Conservation (phyloP, 2,113 vertebrate species). For the Ceratotherium simum region DNA sequence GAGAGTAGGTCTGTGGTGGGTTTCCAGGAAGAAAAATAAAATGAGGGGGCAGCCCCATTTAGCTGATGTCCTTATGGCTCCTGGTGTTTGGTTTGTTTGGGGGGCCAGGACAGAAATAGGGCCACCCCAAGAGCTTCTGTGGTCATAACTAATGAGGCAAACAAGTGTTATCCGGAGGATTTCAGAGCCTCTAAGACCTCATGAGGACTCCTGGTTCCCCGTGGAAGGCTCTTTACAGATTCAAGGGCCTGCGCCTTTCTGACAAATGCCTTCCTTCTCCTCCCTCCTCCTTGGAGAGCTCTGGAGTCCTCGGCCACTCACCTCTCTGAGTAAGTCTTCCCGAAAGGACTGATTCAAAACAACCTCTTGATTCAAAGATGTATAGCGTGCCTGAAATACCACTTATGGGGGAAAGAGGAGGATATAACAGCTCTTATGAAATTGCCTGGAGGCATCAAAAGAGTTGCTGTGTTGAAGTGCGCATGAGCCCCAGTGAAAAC, state of each 20-base stretch:
- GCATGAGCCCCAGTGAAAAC: neutral
- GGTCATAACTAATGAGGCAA: neutral
- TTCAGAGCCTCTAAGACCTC: neutral
- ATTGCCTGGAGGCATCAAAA: neutral
- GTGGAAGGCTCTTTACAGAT: neutral
- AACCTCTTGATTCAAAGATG: neutral
- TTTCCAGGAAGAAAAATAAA: neutral
- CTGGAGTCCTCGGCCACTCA: neutral
- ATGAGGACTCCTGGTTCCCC: neutral
- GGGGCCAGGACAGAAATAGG: neutral
- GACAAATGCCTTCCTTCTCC: neutral
- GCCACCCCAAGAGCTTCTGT: neutral
- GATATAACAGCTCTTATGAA: neutral
- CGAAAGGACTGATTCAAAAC: neutral
- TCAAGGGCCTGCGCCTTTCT: neutral
- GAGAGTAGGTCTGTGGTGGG: neutral
- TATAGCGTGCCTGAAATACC: neutral
- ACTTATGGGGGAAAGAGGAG: neutral
- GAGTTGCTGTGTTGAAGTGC: neutral
- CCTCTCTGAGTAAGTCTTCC: neutral
- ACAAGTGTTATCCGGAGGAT: neutral
- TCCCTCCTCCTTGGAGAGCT: neutral
- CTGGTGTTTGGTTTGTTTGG: neutral
- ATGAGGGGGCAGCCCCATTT: neutral
- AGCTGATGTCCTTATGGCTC: neutral